These are phyloP conservation scores for Halcyon malimbica DNA, from an alignment of 2,113 vertebrate species.

Conservation along the genomic window DNA sequence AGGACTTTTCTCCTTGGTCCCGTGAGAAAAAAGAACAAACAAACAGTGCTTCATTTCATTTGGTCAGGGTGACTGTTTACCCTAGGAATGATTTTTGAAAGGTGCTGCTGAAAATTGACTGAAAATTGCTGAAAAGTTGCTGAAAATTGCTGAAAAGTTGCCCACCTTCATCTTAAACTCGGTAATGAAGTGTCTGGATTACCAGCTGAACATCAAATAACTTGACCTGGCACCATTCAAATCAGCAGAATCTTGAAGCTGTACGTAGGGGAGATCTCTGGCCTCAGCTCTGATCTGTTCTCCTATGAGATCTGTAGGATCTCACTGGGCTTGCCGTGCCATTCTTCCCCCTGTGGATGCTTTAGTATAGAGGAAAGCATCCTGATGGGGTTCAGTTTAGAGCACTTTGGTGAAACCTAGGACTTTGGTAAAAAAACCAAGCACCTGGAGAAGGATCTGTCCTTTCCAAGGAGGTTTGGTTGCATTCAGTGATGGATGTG, in stretches of 20 bases:
- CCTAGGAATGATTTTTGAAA: background rate
- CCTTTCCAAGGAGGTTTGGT: background rate
- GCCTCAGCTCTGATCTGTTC: background rate
- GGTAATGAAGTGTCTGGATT: background rate
- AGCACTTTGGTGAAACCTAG: background rate
- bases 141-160: background rate
- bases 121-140: background rate
- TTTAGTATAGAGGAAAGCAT: background rate
- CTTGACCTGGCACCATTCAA: background rate
- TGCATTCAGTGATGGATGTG: background rate
- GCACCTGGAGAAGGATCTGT: background rate
- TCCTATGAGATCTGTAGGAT: accelerated
- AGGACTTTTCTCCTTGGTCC: background rate
- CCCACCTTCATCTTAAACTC: background rate
- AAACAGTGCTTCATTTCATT: background rate
- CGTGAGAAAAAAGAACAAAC: background rate
- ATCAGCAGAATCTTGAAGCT: background rate
- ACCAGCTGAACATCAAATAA: background rate
- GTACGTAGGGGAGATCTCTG: background rate
- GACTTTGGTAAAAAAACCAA: background rate
- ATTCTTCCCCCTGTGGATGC: background rate
- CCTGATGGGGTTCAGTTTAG: background rate
- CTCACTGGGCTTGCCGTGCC: background rate
- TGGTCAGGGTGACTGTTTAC: background rate
- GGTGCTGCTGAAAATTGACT: background rate